phyloP scores from a whole-genome alignment of 2,797 vertebrate species.

The Channa striata region DNA sequence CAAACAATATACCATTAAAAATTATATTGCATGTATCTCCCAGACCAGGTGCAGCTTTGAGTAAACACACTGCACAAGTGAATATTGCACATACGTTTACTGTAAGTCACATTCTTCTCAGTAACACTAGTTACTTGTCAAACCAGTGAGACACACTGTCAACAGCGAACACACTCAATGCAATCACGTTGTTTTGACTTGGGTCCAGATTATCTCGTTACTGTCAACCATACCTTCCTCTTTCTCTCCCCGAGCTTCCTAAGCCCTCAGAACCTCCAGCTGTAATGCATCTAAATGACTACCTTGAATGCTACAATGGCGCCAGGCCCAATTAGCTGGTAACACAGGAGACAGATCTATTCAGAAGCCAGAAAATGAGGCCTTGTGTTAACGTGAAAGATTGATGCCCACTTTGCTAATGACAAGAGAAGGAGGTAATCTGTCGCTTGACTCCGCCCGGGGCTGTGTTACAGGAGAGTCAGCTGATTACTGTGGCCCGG shows the following conservation, averaged over 20 bases:
- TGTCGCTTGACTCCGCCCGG: slow-evolving; percentile 61
- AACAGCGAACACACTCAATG: slow-evolving; percentile 45
- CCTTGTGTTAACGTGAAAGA: slow-evolving; percentile 80
- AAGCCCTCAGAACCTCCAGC: slow-evolving; percentile 69
- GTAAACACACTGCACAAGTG: neutral
- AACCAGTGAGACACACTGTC: slow-evolving; percentile 61
- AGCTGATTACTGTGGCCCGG: slow-evolving; percentile 63
- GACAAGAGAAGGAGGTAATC: slow-evolving; percentile 72
- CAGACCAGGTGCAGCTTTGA: neutral
- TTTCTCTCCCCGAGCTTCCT: slow-evolving; percentile 42
- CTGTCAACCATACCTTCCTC: slow-evolving; percentile 12
- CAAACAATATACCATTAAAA: no score
- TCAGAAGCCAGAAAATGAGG: slow-evolving; percentile 78
- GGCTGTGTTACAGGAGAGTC: slow-evolving; percentile 67
- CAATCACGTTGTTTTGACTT: slow-evolving; percentile 72
- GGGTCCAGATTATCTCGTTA: slow-evolving; percentile 48
- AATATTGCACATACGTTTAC: neutral
- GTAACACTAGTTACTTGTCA: slow-evolving; percentile 47
- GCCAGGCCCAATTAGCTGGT: slow-evolving; percentile 85
- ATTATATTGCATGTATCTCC: neutral
- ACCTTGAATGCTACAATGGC: slow-evolving; percentile 81
- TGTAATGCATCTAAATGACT: slow-evolving; percentile 85
- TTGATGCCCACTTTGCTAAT: slow-evolving; percentile 78
- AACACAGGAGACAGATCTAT: slow-evolving; percentile 81
- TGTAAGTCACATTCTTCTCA: slow-evolving; percentile 8